Conservation (phyloP, 2,888 invertebrate genomes). For the Eupithecia vulgata region DNA sequence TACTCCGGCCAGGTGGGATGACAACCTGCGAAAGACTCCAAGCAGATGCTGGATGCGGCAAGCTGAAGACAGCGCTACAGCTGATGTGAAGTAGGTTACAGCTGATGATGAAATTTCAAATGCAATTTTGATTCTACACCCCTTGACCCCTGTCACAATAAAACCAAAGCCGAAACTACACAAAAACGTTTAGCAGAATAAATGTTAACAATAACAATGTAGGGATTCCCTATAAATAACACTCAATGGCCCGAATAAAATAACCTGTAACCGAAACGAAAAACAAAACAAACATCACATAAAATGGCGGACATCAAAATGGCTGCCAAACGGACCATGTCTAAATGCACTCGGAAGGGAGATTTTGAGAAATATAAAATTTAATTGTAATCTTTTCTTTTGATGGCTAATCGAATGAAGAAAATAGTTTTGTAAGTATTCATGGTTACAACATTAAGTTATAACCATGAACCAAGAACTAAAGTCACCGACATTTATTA, state of each 20-base stretch:
- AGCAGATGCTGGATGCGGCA: no score
- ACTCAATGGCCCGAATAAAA: constrained; percentile 23
- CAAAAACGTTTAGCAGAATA: constrained; percentile 12
- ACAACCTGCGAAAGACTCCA: no score
- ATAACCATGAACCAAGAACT: no score
- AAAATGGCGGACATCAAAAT: constrained; percentile 15
- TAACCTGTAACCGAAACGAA: constrained; percentile 25
- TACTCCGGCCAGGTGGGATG: no score
- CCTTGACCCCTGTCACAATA: neutral
- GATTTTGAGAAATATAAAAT: neutral
- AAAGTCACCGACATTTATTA: no score
- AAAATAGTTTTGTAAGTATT: no score
- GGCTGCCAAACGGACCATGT: constrained; percentile 20
- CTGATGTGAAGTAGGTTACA: no score
- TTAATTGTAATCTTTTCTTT: neutral
- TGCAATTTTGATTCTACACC: neutral
- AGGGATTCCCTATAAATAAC: constrained; percentile 23
- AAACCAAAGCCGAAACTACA: constrained; percentile 9
- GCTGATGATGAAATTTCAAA: neutral
- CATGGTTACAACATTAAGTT: no score
- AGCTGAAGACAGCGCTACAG: no score
- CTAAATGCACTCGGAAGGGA: constrained; percentile 29
- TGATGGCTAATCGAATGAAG: neutral
- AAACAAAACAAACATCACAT: constrained; percentile 31
- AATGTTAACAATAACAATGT: constrained; percentile 14